Percentiles rank a stretch among this genome's conserved stretches.
phyloP scores from a whole-genome alignment of 2,888 invertebrate genomes.

The Pantelozetes paolii region DNA sequence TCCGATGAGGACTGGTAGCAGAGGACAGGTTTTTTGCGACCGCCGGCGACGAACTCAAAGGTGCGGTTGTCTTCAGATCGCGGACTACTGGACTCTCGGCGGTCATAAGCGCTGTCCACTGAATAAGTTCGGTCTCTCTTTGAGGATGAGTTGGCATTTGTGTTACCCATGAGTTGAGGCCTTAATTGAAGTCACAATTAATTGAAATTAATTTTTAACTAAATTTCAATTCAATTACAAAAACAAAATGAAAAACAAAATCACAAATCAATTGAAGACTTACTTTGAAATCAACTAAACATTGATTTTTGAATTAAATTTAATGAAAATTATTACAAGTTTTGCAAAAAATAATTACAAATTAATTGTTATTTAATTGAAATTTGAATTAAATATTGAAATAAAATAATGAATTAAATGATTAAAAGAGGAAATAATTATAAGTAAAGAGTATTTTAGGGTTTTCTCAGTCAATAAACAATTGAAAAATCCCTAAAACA shows the following conservation, averaged over 20 bases:
- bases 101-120: constrained; percentile 44
- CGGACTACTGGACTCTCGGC: constrained; percentile 39
- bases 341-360: background rate
- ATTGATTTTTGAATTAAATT: too few species aligned
- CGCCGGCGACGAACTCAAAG: constrained; percentile 41
- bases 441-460: background rate
- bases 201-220: background rate
- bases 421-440: background rate
- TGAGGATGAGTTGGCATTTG: constrained; percentile 51
- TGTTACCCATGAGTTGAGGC: constrained; percentile 65
- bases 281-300: background rate
- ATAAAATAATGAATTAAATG: too few species aligned
- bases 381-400: background rate
- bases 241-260: background rate
- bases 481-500: background rate
- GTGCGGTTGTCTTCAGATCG: constrained; percentile 31
- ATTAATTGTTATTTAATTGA: background rate
- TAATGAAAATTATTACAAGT: background rate
- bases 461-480: background rate
- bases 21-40: constrained; percentile 37
- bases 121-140: constrained; percentile 63
- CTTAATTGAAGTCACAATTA: background rate
- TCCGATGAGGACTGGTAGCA: constrained; percentile 43
- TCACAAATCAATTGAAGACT: background rate
- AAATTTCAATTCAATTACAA: background rate